phyloP scores from a whole-genome alignment of 2,888 invertebrate species.

The Nowickia ferox region DNA sequence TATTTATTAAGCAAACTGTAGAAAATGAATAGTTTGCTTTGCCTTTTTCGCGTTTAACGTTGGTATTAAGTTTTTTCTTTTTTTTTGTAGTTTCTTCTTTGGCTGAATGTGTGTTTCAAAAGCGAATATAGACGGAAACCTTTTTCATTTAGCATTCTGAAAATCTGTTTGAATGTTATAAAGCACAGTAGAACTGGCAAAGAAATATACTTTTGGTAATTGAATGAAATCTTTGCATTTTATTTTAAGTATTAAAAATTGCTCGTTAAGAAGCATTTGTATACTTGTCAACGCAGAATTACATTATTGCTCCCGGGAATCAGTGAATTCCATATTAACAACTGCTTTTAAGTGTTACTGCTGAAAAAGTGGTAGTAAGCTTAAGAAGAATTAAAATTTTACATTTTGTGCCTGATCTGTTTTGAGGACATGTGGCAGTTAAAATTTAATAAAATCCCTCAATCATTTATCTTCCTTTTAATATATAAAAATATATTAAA shows the following conservation, averaged over 20 bases:
- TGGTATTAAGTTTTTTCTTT: background rate
- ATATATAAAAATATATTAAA: no score
- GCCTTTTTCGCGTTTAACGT: background rate
- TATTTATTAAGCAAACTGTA: background rate
- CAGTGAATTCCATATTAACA: no score
- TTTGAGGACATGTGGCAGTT: background rate
- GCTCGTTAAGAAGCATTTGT: no score
- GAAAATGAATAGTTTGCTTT: slow-evolving; percentile 5
- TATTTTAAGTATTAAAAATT: no score
- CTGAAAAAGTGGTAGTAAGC: no score
- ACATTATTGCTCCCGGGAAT: no score
- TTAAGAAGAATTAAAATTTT: no score
- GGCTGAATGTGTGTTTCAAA: background rate
- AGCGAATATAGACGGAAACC: slow-evolving; percentile 25
- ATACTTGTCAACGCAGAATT: no score
- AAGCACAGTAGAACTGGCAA: slow-evolving; percentile 18
- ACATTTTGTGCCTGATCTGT: background rate
- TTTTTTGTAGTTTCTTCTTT: slow-evolving; percentile 14
- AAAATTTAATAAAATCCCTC: background rate
- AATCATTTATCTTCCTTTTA: no score
- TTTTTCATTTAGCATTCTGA: slow-evolving; percentile 25
- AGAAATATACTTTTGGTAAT: no score
- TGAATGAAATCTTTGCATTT: no score
- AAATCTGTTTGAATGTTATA: background rate
- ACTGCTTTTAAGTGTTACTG: no score